Conservation (phyloP, 2,113 vertebrate species). For the Menidia beryllina region DNA sequence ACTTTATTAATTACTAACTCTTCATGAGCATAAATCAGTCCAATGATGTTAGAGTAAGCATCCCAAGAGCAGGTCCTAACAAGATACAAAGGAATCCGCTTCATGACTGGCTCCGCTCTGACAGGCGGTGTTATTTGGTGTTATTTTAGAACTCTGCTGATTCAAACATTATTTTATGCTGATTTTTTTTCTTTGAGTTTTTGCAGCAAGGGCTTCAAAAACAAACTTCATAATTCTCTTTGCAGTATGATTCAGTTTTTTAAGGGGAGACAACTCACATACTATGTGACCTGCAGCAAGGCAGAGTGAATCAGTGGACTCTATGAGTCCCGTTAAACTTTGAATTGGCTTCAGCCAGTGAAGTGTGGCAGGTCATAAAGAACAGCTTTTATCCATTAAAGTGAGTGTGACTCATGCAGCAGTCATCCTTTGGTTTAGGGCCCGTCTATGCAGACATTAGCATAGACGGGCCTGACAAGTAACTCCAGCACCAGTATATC, state of each 20-base stretch:
- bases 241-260: background rate
- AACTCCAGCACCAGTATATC: background rate
- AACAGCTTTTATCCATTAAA: constrained; percentile 14
- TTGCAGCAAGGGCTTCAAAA: background rate
- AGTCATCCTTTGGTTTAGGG: background rate
- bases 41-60: background rate
- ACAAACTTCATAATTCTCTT: background rate
- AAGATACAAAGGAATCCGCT: background rate
- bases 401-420: constrained; percentile 5
- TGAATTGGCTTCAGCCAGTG: constrained; percentile 9
- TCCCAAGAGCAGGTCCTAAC: background rate
- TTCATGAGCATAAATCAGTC: background rate
- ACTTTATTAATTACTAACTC: background rate
- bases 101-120: background rate
- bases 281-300: background rate
- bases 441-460: background rate
- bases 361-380: constrained; percentile 3
- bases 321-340: constrained; percentile 20
- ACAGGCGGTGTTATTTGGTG: no score
- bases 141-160: background rate
- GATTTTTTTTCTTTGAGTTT: background rate
- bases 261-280: constrained; percentile 8
- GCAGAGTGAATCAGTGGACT: background rate
- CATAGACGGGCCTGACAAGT: background rate
- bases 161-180: background rate